Base-by-base conservation (phyloP, 2,888 invertebrate genomes). In the Drosophila buzzatii region DNA sequence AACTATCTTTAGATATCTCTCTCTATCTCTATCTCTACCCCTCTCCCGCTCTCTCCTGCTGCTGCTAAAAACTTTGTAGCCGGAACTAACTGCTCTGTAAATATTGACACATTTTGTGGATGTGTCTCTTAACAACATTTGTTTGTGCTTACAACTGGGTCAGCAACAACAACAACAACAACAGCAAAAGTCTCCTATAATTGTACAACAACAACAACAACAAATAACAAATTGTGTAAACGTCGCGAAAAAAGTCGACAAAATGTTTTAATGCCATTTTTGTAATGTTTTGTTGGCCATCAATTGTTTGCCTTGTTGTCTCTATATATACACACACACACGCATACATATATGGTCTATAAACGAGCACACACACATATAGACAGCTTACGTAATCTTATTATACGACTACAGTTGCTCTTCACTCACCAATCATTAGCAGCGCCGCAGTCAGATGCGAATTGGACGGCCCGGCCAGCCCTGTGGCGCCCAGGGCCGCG, bases 371-470 rank as follows among this genome's bases (percentile, higher is more conserved):
- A 14, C 52, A 7, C 33, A 14, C 3, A 18, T 18, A 51, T 14
- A 7, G 35, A 20, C 3, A 33, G 18, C 37, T 56, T 68, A 31
- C 41, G 49, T 42, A 56, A 61, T 27, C 61, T 23, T 27, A n/a
- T 35, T 45, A 27, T 33, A 33, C 18, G n/a, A 44, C 33, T 56
- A 14, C 2, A n/a, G 18, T 6, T 37, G 14, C 47, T 20, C 56
- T 59, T 49, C 62, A 90, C 91, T 92, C 82, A 93, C 93, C 93
- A 74, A 93, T 93, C 93, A 93, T 93, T 70, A 93, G 77, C 49
- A 93, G 86, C 31, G 93, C 93, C 35, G 93, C 93, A 31, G 93
- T 93, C 45, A 93, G 81, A 82, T 93, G 93, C 39, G 93, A 93
- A 61, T 92, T 91, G n/a, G 93, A 93, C 51, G 93, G 93, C 31